phyloP scores from a whole-genome alignment of 2,797 vertebrate species.

The Sebastes nivosus region DNA sequence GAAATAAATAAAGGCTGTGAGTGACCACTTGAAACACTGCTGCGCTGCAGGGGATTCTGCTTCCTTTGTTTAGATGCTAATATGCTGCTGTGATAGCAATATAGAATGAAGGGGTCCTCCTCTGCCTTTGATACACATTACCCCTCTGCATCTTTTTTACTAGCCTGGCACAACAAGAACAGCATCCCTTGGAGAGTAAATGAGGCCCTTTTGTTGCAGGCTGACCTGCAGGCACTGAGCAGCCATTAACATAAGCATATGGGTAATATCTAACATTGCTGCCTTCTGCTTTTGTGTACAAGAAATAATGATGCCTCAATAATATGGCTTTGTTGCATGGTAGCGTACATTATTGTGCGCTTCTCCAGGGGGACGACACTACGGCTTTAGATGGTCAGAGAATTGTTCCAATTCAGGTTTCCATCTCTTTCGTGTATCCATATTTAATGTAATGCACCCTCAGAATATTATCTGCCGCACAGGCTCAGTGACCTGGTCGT shows the following conservation, averaged over 20 bases:
- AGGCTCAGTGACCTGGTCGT: slow-evolving; percentile 37
- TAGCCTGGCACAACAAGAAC: slow-evolving; percentile 69
- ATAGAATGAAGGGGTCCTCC: slow-evolving; percentile 77
- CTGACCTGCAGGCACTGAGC: slow-evolving; percentile 78
- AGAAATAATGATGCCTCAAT: slow-evolving; percentile 66
- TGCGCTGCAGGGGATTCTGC: slow-evolving; percentile 78
- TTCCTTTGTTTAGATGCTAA: slow-evolving; percentile 85
- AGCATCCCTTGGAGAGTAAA: slow-evolving; percentile 80
- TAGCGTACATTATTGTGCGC: slow-evolving; percentile 10
- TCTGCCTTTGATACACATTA: slow-evolving; percentile 80
- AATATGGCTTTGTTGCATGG: slow-evolving; percentile 46
- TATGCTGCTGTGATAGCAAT: slow-evolving; percentile 82
- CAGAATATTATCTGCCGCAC: slow-evolving; percentile 20
- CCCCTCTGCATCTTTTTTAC: slow-evolving; percentile 74
- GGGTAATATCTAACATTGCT: slow-evolving; percentile 72
- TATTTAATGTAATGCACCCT: slow-evolving; percentile 55
- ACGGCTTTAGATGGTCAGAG: slow-evolving; percentile 20
- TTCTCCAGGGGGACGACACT: slow-evolving; percentile 17
- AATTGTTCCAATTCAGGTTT: slow-evolving; percentile 36
- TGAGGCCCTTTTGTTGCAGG: slow-evolving; percentile 74
- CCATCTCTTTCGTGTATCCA: slow-evolving; percentile 33
- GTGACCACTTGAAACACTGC: slow-evolving; percentile 81
- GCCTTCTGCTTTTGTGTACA: slow-evolving; percentile 62
- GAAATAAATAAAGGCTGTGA: slow-evolving; percentile 79
- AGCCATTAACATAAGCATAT: slow-evolving; percentile 76